Base-by-base conservation (phyloP, 2,888 invertebrate species). In the Brachycybe producta region DNA sequence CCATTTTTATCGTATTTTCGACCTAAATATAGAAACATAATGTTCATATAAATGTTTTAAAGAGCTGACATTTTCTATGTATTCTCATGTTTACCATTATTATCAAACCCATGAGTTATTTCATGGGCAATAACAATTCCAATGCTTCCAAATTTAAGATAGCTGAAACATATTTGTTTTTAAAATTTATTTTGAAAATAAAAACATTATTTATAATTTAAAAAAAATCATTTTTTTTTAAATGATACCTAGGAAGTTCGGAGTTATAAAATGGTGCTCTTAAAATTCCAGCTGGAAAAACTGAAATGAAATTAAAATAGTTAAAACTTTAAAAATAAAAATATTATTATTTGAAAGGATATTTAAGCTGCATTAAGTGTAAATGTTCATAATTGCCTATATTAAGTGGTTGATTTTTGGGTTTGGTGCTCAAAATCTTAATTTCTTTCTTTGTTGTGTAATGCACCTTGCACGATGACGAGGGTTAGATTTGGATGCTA, bases 41-140 rank as follows among this genome's bases (percentile, higher is more conserved):
- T n/a, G n/a, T n/a, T n/a, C n/a, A n/a, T n/a, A n/a, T n/a, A n/a
- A n/a, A n/a, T n/a, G n/a, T n/a, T n/a, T 36, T 47, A 39, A 49
- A 34, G 13, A 32, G 11, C 32, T 32, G 8, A 32, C 13, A 32
- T 32, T 32, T 13, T 11, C 8, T 32, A 32, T 32, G 8, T 13
- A 32, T 32, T 13, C 8, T 13, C 8, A 13, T 13, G 8, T n/a
- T n/a, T 56, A 59, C 62, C 62, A 54, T 62, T 60, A 49, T 62
- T 61, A 52, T 64, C 63, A 53, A 63, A 62, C 21, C 63, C 63
- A 51, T 66, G 65, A 19, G 61, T 60, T 28, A 64, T 62, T 57
- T 66, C 65, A 52, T 65, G 65, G 3, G 62, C 63, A 48, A 66
- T 62, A 5, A 65, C 64, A 21, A 65, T 60, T 21, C 65, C 65